Evolutionary conservation across 2,113 vertebrate genomes (phyloP).

Genomic region (Scomber japonicus): DNA sequence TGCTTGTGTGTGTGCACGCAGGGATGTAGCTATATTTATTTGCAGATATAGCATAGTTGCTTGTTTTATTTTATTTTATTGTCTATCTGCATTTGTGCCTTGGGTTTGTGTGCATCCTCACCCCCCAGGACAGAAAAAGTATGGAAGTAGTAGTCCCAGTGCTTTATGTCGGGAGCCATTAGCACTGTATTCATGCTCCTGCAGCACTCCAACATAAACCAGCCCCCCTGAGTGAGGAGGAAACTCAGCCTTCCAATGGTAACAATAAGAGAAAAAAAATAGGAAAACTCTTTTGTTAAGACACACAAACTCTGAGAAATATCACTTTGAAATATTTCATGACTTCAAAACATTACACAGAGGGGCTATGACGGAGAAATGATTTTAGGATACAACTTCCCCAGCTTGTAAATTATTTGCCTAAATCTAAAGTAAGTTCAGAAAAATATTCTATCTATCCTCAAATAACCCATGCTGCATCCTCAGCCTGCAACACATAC

Average conservation of each 20-base stretch:
- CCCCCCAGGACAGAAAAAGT: slow-evolving; percentile 23
- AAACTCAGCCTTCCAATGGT: slow-evolving; percentile 36
- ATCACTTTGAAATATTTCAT: neutral
- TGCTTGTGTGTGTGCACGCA: neutral
- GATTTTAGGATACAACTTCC: neutral
- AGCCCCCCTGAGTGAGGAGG: neutral
- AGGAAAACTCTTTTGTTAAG: slow-evolving; percentile 23
- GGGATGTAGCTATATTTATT: slow-evolving; percentile 48
- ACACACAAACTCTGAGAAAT: slow-evolving; percentile 12
- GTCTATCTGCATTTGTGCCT: slow-evolving; percentile 41
- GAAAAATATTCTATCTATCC: neutral
- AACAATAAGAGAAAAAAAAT: slow-evolving; percentile 16
- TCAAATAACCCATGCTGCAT: neutral
- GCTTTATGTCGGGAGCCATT: slow-evolving; percentile 62
- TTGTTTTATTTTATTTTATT: slow-evolving; percentile 23
- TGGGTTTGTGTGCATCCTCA: slow-evolving; percentile 18
- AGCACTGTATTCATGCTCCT: slow-evolving; percentile 41
- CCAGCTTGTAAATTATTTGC: neutral
- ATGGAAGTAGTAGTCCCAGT: slow-evolving; percentile 27
- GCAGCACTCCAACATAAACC: slow-evolving; percentile 36
- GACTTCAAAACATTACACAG: neutral
- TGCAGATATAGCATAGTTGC: slow-evolving; percentile 18
- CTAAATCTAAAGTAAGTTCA: neutral
- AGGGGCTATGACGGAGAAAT: neutral
- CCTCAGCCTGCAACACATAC: slow-evolving; percentile 5